Evolutionary conservation across 2,888 invertebrate species (phyloP).

Genomic region (Eulithis prunata): DNA sequence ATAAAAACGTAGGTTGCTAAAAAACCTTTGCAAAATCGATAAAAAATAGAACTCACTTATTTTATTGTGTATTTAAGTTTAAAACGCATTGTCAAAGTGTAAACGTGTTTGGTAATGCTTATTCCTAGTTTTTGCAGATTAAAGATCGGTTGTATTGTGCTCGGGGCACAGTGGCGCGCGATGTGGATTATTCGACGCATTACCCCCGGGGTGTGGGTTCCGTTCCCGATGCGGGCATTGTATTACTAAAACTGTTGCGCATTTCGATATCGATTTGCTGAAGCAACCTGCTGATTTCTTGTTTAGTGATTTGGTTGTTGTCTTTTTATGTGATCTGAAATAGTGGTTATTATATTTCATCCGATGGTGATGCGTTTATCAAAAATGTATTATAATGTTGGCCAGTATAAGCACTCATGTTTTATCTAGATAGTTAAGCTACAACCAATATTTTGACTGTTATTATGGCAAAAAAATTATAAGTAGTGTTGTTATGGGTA

Average conservation of each 20-base stretch:
- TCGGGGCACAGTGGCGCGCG: conserved; percentile 66
- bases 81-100: conserved; percentile 20
- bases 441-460: too few relatives aligned
- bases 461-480: neutral
- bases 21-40: conserved; percentile 32
- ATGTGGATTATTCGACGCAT: conserved; percentile 79
- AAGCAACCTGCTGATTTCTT: conserved; percentile 14
- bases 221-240: conserved; percentile 61
- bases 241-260: conserved; percentile 73
- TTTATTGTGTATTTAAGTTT: conserved; percentile 23
- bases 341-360: too few relatives aligned
- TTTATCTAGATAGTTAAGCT: too few relatives aligned
- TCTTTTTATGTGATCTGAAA: too few relatives aligned
- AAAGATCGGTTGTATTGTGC: conserved; percentile 63
- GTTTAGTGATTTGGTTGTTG: neutral
- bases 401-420: too few relatives aligned
- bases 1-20: conserved; percentile 45
- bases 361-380: too few relatives aligned
- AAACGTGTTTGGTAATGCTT: conserved; percentile 30
- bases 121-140: conserved; percentile 79
- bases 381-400: too few relatives aligned
- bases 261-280: conserved; percentile 54
- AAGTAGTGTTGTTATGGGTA: too few relatives aligned
- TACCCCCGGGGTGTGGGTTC: conserved; percentile 66
- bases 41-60: conserved; percentile 10